phyloP scores from a whole-genome alignment of 1,140 invertebrate species.

The Adelges cooleyi region DNA sequence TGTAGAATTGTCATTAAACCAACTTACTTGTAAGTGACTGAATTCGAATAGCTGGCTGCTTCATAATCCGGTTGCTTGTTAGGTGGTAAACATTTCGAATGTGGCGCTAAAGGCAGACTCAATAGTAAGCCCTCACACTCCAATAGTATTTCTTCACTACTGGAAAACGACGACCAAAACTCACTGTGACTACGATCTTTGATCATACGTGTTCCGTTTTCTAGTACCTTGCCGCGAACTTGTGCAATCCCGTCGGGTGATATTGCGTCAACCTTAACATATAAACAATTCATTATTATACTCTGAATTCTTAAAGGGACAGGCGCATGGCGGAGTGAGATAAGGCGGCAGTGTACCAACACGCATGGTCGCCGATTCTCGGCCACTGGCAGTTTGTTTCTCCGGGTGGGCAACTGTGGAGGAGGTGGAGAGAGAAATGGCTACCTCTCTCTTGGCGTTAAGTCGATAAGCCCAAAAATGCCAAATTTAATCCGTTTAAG shows the following conservation, averaged over 20 bases:
- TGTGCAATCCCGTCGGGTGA: constrained; percentile 48
- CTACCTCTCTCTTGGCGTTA: too few relatives aligned
- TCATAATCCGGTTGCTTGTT: constrained; percentile 8
- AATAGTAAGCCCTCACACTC: constrained; percentile 61
- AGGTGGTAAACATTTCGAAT: constrained; percentile 41
- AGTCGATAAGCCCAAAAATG: too few relatives aligned
- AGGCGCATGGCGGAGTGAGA: too few relatives aligned
- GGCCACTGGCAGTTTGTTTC: too few relatives aligned
- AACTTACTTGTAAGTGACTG: constrained; percentile 14
- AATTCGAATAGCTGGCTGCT: background rate
- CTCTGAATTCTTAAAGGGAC: too few relatives aligned
- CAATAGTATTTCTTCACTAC: constrained; percentile 59
- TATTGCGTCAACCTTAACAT: constrained; percentile 28
- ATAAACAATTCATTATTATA: too few relatives aligned
- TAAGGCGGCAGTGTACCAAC: too few relatives aligned
- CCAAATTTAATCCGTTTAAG: too few relatives aligned
- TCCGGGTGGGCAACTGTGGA: too few relatives aligned
- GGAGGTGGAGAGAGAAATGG: too few relatives aligned
- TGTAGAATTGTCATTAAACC: too few relatives aligned
- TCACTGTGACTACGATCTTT: constrained; percentile 56
- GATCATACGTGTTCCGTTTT: constrained; percentile 41
- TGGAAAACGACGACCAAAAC: constrained; percentile 67
- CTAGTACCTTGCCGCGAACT: constrained; percentile 47
- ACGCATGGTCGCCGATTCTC: too few relatives aligned
- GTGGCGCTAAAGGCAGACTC: constrained; percentile 54